These are phyloP conservation scores for Melozone crissalis DNA, from an alignment of 2,113 vertebrate genomes.

Conservation along the genomic window DNA sequence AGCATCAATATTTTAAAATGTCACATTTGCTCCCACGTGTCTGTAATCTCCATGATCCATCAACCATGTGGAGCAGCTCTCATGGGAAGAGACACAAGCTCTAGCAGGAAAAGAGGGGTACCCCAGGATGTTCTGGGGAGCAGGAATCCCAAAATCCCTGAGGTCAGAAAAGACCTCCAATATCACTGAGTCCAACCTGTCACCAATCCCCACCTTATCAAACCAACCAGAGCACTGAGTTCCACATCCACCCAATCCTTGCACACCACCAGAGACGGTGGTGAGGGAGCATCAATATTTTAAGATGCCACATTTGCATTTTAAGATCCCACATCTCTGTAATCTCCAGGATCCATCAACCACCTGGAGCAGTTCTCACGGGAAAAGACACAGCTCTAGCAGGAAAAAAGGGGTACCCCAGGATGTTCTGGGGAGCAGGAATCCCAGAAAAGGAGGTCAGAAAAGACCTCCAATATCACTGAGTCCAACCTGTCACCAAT, in stretches of 20 bases:
- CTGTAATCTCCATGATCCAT: background rate
- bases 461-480: background rate
- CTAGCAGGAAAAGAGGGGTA: fast-evolving
- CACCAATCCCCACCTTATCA: background rate
- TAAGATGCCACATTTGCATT: background rate
- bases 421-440: background rate
- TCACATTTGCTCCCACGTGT: background rate
- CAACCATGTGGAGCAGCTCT: fast-evolving
- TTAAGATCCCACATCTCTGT: background rate
- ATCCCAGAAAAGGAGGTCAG: background rate
- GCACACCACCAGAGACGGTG: too few relatives aligned
- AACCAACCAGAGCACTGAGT: background rate
- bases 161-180: background rate
- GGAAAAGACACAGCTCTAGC: fast-evolving
- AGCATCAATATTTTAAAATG: conserved; percentile 16
- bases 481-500: background rate
- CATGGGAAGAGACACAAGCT: background rate
- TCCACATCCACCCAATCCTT: background rate
- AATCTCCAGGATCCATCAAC: background rate
- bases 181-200: background rate
- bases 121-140: background rate
- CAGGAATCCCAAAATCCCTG: background rate
- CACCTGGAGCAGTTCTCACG: fast-evolving
- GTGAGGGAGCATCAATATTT: background rate
- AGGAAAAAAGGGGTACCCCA: too few relatives aligned